These are phyloP conservation scores for Iphiclides podalirius DNA, from an alignment of 2,888 invertebrate genomes.

Conservation along the genomic window DNA sequence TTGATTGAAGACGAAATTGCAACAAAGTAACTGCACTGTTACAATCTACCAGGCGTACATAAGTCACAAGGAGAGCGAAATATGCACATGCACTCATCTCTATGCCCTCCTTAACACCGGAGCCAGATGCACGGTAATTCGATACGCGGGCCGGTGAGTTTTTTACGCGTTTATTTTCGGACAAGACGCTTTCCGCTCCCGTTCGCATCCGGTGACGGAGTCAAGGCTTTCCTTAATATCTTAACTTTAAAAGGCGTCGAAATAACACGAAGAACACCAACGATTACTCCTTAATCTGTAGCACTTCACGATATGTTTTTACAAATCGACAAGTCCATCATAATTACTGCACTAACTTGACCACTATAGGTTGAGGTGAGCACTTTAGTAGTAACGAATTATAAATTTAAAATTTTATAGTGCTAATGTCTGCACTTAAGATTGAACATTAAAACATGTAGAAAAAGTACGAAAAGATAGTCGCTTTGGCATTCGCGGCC, in stretches of 20 bases:
- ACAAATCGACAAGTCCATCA: too few relatives aligned
- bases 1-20: too few relatives aligned
- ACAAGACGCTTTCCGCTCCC: conserved; percentile 36
- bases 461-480: too few relatives aligned
- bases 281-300: conserved; percentile 3
- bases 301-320: not conserved
- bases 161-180: conserved; percentile 38
- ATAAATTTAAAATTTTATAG: too few relatives aligned
- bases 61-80: conserved; percentile 27
- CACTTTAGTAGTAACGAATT: too few relatives aligned
- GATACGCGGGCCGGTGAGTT: conserved; percentile 36
- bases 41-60: conserved; percentile 33
- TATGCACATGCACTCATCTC: conserved; percentile 24
- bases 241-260: not conserved
- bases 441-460: too few relatives aligned
- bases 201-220: conserved; percentile 26
- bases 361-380: too few relatives aligned
- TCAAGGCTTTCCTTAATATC: conserved; percentile 24
- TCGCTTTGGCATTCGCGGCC: too few relatives aligned
- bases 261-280: not conserved
- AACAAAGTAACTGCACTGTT: too few relatives aligned
- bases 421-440: too few relatives aligned
- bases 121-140: conserved; percentile 43
- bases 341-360: too few relatives aligned
- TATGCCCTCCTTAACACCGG: conserved; percentile 34